Evolutionary conservation across 2,888 invertebrate species (phyloP).

Genomic region (Phaonia tiefii): DNA sequence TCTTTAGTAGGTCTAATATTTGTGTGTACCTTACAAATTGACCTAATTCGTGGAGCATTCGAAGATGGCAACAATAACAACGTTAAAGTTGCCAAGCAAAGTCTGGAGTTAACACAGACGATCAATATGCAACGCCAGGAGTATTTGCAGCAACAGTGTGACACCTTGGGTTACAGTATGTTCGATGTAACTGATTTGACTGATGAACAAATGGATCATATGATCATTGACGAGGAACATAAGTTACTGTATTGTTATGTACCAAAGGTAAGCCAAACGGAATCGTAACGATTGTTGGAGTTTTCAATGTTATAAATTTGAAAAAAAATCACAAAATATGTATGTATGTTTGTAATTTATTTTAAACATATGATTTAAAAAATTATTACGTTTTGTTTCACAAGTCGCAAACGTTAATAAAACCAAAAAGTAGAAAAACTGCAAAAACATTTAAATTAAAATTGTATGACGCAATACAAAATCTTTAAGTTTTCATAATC

Average conservation of each 20-base stretch:
- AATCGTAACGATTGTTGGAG: no score
- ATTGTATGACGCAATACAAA: no score
- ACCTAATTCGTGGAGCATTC: constrained; percentile 72
- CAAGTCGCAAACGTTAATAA: no score
- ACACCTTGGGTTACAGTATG: constrained; percentile 80
- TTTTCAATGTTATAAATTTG: no score
- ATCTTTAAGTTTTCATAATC: no score
- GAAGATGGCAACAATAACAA: constrained; percentile 79
- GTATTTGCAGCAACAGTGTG: constrained; percentile 84
- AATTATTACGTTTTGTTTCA: no score
- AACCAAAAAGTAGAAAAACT: no score
- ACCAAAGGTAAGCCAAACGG: constrained; percentile 93
- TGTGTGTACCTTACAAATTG: constrained; percentile 66
- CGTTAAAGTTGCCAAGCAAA: constrained; percentile 81
- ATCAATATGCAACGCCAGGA: constrained; percentile 85
- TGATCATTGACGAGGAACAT: constrained; percentile 91
- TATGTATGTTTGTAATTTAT: no score
- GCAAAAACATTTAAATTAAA: no score
- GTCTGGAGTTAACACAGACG: constrained; percentile 84
- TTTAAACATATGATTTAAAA: no score
- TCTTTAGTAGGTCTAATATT: constrained; percentile 66
- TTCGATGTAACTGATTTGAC: constrained; percentile 81
- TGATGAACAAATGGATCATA: constrained; percentile 86
- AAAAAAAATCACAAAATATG: no score
- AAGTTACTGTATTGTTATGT: constrained; percentile 95